phyloP scores from a whole-genome alignment of 2,113 vertebrate species.

The Pseudorasbora parva region DNA sequence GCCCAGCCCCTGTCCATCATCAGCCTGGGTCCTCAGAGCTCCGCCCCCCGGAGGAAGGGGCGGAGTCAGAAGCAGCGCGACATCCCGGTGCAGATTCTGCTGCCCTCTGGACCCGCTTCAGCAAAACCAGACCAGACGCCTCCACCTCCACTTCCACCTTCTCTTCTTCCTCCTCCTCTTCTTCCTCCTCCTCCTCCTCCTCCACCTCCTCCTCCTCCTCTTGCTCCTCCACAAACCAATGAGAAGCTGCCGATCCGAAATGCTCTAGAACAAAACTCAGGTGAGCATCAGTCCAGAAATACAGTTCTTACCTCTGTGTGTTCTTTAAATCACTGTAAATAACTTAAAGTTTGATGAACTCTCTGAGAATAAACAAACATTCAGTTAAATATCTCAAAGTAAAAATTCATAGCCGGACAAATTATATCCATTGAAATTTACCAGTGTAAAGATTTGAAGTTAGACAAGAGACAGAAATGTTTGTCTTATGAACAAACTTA shows the following conservation, averaged over 20 bases:
- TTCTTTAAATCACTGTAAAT: no score
- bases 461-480: no score
- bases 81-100: conserved; percentile 72
- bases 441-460: no score
- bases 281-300: conserved; percentile 70
- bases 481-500: no score
- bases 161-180: conserved; percentile 2
- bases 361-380: not conserved
- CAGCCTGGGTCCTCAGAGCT: conserved; percentile 49
- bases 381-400: not conserved
- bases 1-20: conserved; percentile 63
- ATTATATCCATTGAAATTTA: no score
- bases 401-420: not conserved
- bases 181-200: conserved; percentile 9
- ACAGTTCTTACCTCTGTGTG: not conserved
- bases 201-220: conserved; percentile 33
- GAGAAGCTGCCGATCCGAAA: conserved; percentile 64
- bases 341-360: not conserved
- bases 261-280: conserved; percentile 78
- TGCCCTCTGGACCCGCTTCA: conserved; percentile 45
- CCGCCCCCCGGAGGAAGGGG: conserved; percentile 20
- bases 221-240: conserved; percentile 63
- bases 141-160: not conserved
- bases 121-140: conserved; percentile 26
- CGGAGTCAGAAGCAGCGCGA: conserved; percentile 59